Evolutionary conservation across 2,888 invertebrate genomes (phyloP).

Genomic region (Torymus tubicola): DNA sequence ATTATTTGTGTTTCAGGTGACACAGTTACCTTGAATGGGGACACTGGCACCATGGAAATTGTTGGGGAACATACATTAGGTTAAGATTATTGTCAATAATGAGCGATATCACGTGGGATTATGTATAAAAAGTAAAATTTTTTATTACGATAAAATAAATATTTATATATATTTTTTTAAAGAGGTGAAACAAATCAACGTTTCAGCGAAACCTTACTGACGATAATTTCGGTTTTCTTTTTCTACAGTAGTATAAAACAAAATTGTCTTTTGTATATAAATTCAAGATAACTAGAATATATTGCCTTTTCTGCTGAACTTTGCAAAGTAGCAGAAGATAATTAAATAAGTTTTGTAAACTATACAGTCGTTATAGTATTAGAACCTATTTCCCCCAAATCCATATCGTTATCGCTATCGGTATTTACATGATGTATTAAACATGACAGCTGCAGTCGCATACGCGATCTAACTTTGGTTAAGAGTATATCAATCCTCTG

Average conservation of each 20-base stretch:
- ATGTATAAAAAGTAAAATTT: conserved; percentile 50
- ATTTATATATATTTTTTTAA: conserved; percentile 41
- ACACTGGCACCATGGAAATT: conserved; percentile 60
- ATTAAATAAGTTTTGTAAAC: conserved; percentile 51
- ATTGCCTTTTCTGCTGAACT: conserved; percentile 39
- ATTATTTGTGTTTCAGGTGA: conserved; percentile 59
- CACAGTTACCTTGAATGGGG: conserved; percentile 61
- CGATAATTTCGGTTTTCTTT: conserved; percentile 24
- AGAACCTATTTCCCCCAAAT: conserved; percentile 23
- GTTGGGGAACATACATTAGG: conserved; percentile 46
- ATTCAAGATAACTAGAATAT: conserved; percentile 51
- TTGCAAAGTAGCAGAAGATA: conserved; percentile 34
- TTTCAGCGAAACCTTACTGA: conserved; percentile 27
- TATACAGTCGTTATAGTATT: conserved; percentile 48
- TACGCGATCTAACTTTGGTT: conserved; percentile 69
- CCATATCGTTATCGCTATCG: neutral
- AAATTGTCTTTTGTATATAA: conserved; percentile 32
- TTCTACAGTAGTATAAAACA: conserved; percentile 39
- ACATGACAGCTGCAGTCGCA: conserved; percentile 73
- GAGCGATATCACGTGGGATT: neutral
- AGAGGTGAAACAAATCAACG: conserved; percentile 37
- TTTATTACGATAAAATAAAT: conserved; percentile 51
- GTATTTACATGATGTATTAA: conserved; percentile 58
- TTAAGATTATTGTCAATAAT: neutral
- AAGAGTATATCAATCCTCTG: conserved; percentile 69